Evolutionary conservation across 37 sponge, comb jelly and placozoan genomes (phyloP), one percentile per base, ranked within the genome.

Genomic region (Corticium candelabrum): DNA sequence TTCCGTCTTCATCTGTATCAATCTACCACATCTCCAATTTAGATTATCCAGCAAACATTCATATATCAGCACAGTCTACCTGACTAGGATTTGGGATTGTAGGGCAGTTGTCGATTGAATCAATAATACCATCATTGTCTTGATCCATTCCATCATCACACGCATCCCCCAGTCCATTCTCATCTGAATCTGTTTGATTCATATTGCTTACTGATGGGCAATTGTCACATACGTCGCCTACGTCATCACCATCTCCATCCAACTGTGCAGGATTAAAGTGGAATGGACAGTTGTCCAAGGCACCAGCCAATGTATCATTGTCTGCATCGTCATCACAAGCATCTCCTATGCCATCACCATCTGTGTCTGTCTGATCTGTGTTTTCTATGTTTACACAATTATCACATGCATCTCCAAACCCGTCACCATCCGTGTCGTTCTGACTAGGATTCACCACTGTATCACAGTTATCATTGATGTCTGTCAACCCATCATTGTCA

Each of bases 131-230:
- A 32, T 70, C 73, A 15, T 15, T 15, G 31, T 70, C 73, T 4
- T 5, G 4, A 15, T 70, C 73, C n/a, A n/a, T n/a, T n/a, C n/a
- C n/a, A 29, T 93, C 89, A 67, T 97, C 98, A 50, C 98, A 97
- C 27, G 3, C 38, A 76, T 97, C 98, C 7, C 98, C 98, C 2
- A 89, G 29, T 1, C 77, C 50, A 75, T 97, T 93, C 0, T 83
- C 67, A 29, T 70, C 73, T 7, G 5, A 7, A 29, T 70, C 29
- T 5, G 32, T 70, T 32, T 70, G 73, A 15, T 70, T 7, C n/a
- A 32, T 7, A 15, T 70, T 70, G 7, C n/a, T 7, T 7, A 15
- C 21, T 4, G 7, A 7, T 4, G 21, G 31, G 31, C 73, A 70
- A 15, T 70, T 70, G 73, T 70, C 73, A 29, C 73, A 70, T 32